phyloP scores from a whole-genome alignment of 2,113 vertebrate genomes.

The Erinaceus europaeus region DNA sequence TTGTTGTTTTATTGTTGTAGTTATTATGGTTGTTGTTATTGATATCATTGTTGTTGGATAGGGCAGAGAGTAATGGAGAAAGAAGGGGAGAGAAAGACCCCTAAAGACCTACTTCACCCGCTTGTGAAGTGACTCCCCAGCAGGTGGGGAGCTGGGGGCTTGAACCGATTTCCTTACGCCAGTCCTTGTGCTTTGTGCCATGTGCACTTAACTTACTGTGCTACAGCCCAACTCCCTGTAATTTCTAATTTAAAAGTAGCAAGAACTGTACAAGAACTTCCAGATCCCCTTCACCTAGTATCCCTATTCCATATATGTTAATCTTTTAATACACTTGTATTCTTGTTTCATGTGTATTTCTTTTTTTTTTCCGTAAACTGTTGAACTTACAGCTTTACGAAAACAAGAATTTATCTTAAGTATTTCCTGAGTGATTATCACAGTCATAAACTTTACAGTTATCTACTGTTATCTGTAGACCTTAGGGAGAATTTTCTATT shows the following conservation, averaged over 20 bases:
- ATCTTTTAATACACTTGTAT: neutral
- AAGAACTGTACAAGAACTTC: constrained; percentile 15
- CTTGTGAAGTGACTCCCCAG: too few relatives aligned
- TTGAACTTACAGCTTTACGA: constrained; percentile 7
- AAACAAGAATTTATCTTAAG: neutral
- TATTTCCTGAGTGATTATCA: neutral
- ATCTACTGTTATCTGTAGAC: neutral
- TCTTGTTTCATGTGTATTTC: neutral
- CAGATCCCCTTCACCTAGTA: neutral
- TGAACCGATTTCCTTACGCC: too few relatives aligned
- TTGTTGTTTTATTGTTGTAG: too few relatives aligned
- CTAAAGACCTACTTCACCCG: too few relatives aligned
- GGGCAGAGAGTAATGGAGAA: too few relatives aligned
- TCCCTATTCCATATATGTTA: neutral
- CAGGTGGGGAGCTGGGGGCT: too few relatives aligned
- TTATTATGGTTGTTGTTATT: too few relatives aligned
- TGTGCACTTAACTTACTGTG: too few relatives aligned
- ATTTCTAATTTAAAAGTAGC: constrained; percentile 2
- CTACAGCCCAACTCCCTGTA: too few relatives aligned
- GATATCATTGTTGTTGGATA: too few relatives aligned
- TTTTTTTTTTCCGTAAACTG: neutral
- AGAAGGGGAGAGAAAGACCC: too few relatives aligned
- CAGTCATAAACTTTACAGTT: constrained; percentile 21
- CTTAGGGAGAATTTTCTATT: constrained; percentile 7
- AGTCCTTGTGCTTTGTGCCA: too few relatives aligned